phyloP scores from a whole-genome alignment of 2,888 invertebrate species.

The Seira musarum region DNA sequence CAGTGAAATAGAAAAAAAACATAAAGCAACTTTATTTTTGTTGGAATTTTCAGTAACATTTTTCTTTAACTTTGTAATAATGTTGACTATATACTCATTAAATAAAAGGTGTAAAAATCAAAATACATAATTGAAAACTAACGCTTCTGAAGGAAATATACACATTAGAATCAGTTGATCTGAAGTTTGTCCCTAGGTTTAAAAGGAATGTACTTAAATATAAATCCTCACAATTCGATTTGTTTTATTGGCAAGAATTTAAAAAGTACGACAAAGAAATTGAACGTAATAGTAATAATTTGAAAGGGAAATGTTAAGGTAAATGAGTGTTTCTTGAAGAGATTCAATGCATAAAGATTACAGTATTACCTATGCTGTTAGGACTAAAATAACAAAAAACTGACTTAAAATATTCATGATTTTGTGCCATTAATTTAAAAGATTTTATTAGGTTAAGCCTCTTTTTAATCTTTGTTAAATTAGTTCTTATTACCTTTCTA shows the following conservation, averaged over 20 bases:
- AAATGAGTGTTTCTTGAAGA: background rate
- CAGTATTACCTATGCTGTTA: slow-evolving; percentile 13
- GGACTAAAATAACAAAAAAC: too few relatives aligned
- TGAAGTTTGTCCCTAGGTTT: background rate
- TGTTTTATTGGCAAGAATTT: background rate
- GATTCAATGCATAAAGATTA: slow-evolving; percentile 12
- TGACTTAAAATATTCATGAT: background rate
- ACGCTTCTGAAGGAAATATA: too few relatives aligned
- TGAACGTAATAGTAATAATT: too few relatives aligned
- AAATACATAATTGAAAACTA: too few relatives aligned
- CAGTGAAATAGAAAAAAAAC: too few relatives aligned
- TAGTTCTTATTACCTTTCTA: too few relatives aligned
- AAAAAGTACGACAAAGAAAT: background rate
- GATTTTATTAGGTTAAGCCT: background rate
- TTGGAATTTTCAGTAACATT: too few relatives aligned
- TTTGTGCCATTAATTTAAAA: slow-evolving; percentile 29
- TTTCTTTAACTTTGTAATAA: too few relatives aligned
- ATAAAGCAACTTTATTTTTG: too few relatives aligned
- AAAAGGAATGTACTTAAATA: background rate
- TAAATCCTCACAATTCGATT: background rate
- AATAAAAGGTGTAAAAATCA: too few relatives aligned
- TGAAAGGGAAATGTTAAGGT: background rate
- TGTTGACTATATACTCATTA: too few relatives aligned
- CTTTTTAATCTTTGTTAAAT: too few relatives aligned
- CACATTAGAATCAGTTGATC: slow-evolving; percentile 2